Evolutionary conservation across 2,113 vertebrate species (phyloP).

Genomic region (Cyanistes caeruleus): DNA sequence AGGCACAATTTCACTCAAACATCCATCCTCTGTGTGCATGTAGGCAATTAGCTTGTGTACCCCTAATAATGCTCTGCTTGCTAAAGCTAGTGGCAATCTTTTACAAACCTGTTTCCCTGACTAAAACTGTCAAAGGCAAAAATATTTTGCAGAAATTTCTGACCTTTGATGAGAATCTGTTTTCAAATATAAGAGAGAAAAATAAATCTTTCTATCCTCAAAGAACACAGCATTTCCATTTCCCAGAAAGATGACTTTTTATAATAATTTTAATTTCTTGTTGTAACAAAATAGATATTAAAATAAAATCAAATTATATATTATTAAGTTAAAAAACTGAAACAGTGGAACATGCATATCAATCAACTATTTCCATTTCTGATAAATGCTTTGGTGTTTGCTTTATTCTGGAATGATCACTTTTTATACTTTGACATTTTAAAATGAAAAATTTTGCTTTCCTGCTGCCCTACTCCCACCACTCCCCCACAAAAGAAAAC

Average conservation of each 20-base stretch:
- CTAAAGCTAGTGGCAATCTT: neutral
- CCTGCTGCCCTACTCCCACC: fast-evolving
- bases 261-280: neutral
- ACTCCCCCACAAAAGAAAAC: neutral
- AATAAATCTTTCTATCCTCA: neutral
- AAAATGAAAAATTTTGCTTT: neutral
- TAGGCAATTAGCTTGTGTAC: neutral
- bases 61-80: neutral
- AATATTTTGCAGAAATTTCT: neutral
- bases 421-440: neutral
- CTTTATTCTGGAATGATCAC: neutral
- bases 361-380: neutral
- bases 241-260: neutral
- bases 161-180: neutral
- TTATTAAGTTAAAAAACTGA: neutral
- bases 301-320: neutral
- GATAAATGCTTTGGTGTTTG: neutral
- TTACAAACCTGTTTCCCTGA: neutral
- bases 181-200: neutral
- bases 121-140: neutral
- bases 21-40: neutral
- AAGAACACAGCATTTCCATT: neutral
- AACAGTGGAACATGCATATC: neutral
- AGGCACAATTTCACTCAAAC: neutral
- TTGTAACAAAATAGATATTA: neutral